phyloP scores from a whole-genome alignment of 1,140 invertebrate genomes.

The Leptinotarsa texana region DNA sequence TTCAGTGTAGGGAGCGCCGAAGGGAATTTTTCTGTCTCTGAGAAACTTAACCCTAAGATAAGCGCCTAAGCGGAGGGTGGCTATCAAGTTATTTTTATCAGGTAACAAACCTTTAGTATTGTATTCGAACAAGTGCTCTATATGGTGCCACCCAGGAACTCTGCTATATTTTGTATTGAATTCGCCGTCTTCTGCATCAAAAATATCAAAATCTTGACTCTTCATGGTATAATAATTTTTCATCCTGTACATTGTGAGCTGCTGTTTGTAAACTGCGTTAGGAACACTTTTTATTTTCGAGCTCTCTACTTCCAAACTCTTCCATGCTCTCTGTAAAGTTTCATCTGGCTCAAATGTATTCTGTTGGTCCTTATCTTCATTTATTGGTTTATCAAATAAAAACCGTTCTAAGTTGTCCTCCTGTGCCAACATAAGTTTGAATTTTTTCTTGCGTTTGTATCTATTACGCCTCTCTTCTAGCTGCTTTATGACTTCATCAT shows the following conservation, averaged over 20 bases:
- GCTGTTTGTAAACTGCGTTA: slow-evolving; percentile 17
- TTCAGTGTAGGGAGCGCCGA: slow-evolving; percentile 22
- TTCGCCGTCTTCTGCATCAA: slow-evolving; percentile 35
- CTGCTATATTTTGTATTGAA: slow-evolving; percentile 35
- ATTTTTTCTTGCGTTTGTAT: slow-evolving; percentile 37
- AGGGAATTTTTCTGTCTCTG: slow-evolving; percentile 28
- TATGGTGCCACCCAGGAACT: slow-evolving; percentile 30
- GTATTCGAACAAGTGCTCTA: slow-evolving; percentile 33
- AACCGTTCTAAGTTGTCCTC: not conserved
- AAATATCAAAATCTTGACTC: slow-evolving; percentile 25
- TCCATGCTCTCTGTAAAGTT: not conserved
- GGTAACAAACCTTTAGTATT: slow-evolving; percentile 36
- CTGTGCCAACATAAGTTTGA: slow-evolving; percentile 22
- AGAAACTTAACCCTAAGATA: slow-evolving; percentile 30
- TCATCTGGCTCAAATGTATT: slow-evolving; percentile 5
- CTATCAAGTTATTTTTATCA: slow-evolving; percentile 33
- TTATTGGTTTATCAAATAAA: slow-evolving; percentile 9
- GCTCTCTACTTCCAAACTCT: slow-evolving; percentile 11
- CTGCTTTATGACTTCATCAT: slow-evolving; percentile 10
- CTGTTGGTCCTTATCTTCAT: not conserved
- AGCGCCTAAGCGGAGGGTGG: slow-evolving; percentile 30
- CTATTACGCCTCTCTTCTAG: slow-evolving; percentile 38
- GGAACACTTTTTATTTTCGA: slow-evolving; percentile 7
- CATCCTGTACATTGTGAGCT: slow-evolving; percentile 15
- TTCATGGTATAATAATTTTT: slow-evolving; percentile 20